Evolutionary conservation across 2,888 invertebrate species (phyloP).

Genomic region (Hermaeophaga mercurialis): DNA sequence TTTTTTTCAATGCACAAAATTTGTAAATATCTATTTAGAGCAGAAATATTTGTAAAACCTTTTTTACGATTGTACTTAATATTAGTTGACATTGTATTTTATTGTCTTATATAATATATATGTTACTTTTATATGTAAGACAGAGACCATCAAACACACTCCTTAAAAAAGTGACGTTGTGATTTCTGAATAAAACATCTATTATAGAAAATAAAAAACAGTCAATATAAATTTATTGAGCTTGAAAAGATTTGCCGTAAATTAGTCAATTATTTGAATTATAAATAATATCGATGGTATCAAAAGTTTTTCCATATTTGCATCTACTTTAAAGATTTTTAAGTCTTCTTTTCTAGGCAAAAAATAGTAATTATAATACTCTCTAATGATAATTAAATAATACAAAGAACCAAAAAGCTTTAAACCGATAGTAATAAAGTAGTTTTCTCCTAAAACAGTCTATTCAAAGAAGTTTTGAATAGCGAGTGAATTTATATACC

Average conservation of each 20-base stretch:
- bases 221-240: constrained; percentile 11
- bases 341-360: background rate
- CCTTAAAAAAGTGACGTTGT: too few species aligned
- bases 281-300: background rate
- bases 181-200: background rate
- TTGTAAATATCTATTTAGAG: constrained; percentile 4
- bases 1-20: constrained; percentile 1
- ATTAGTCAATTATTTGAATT: constrained; percentile 22
- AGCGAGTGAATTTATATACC: constrained; percentile 13
- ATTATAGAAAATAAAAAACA: background rate
- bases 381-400: too few species aligned
- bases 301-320: too few species aligned
- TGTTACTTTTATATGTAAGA: too few species aligned
- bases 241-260: constrained; percentile 12
- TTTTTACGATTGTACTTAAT: background rate
- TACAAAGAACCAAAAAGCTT: constrained; percentile 14
- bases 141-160: too few species aligned
- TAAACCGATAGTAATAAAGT: background rate
- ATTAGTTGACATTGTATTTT: background rate
- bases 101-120: background rate
- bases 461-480: background rate
- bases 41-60: constrained; percentile 2
- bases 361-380: too few species aligned
- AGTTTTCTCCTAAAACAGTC: background rate
- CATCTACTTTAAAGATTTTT: too few species aligned